Base-by-base conservation (phyloP, 1,140 invertebrate species). In the Drosophila truncata region DNA sequence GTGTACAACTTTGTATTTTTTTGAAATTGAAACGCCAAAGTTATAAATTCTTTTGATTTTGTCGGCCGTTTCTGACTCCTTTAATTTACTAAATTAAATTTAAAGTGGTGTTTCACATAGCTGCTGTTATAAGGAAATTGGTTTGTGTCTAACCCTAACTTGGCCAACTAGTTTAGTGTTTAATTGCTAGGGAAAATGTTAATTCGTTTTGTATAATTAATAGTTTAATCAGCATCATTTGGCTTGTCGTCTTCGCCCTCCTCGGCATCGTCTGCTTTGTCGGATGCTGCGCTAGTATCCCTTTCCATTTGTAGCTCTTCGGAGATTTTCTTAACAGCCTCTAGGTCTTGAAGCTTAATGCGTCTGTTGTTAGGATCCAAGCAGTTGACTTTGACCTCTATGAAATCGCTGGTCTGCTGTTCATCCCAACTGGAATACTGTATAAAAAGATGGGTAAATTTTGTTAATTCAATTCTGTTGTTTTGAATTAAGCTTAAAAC, bases 351-450 rank as follows among this genome's bases (percentile, higher is more conserved):
- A 8, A 92, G 55, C 60, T 88, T 79, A 0, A 92, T 82, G 11
- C 91, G 86, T 31, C 91, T 69, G 25, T 92, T 91, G 35, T 91
- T 92, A 10, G 84, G 67, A 72, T 92, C 91, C 71, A 92, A 46
- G 29, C 84, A 91, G 50, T 83, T 92, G 7, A 82, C 91, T 47
- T 88, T 91, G 10, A 92, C 70, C 14, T 75, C 73, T 31, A 91
- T 58, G 42, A 92, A 92, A 54, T 92, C 91, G 20, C 52, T 63
- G 16, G 79, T 61, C 7, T 91, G 78, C 62, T 92, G 78, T 13
- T 92, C 91, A 82, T 92, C 91, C 78, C 91, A 92, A 54, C 91
- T 92, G 62, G 91, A 92, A 31, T 92, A 92, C 33, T 33, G 2
- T 11, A 11, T 10, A 11, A 11, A 33, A 13, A 13, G 33, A 4